Percentiles rank a stretch among this genome's conserved stretches.
Evolutionary conservation across 2,888 invertebrate genomes (phyloP).

Genomic region (Piscicola geometra): DNA sequence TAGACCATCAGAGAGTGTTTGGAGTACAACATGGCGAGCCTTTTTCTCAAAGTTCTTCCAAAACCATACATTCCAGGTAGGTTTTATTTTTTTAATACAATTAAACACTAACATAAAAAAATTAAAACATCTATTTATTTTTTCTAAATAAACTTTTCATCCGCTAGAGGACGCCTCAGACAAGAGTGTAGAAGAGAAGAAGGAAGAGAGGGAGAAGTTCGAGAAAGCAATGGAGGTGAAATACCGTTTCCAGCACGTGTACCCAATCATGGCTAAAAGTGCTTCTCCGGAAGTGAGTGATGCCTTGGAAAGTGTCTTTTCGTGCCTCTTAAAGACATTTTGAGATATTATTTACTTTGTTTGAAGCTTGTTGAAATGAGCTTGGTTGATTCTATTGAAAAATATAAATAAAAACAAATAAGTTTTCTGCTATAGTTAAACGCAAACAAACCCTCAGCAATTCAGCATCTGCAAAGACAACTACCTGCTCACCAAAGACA

Average conservation of each 20-base stretch:
- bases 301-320: background rate
- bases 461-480: conserved; percentile 57
- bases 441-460: too few relatives aligned
- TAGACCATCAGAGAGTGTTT: conserved; percentile 83
- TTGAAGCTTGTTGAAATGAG: too few relatives aligned
- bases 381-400: too few relatives aligned
- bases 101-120: background rate
- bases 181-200: conserved; percentile 39
- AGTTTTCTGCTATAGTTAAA: too few relatives aligned
- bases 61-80: conserved; percentile 66
- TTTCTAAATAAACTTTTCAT: background rate
- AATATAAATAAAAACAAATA: too few relatives aligned
- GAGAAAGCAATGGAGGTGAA: conserved; percentile 86
- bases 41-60: conserved; percentile 92
- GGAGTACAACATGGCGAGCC: conserved; percentile 86
- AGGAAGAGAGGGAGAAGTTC: conserved; percentile 79
- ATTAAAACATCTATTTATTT: background rate
- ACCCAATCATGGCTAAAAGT: conserved; percentile 86
- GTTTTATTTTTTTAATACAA: too few relatives aligned
- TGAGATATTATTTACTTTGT: too few relatives aligned
- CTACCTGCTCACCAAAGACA: conserved; percentile 85
- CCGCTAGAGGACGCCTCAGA: conserved; percentile 28
- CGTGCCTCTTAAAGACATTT: too few relatives aligned
- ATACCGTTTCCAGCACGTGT: conserved; percentile 84
- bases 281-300: conserved; percentile 77